Base-by-base conservation (phyloP, 2,797 vertebrate genomes). In the Botia kubotai region DNA sequence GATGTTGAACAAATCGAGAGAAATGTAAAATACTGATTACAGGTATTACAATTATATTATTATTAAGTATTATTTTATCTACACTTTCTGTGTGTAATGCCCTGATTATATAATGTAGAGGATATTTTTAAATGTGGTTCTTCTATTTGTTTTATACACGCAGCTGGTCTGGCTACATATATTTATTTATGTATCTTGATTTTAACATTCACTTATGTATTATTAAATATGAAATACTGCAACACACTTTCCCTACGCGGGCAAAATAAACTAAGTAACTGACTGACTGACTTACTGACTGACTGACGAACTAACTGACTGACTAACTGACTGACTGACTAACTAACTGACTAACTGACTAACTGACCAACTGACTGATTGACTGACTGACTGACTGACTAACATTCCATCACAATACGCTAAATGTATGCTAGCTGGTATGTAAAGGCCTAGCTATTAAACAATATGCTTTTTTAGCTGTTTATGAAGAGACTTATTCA, bases 401-500 rank as follows among this genome's bases (percentile, higher is more conserved):
- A 7, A 8, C 36, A 39, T 11, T 21, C 55, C 13, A 57, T 12
- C 1, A 58, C 8, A 11, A 6, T 39, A 39, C 36, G 36, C 36
- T 39, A 39, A 39, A 6, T 39, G 36, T 39, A 39, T 39, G 7
- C 36, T 39, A 39, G 3, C 12, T 11, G 43, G 7, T 23, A n/a
- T 75, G 36, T 21, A 63, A 39, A 36, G 16, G 19, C 65, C 52
- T 10, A 48, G 11, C 17, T 26, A n/a, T 52, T 66, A 52, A 60
- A 66, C 50, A 69, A 77, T 33, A 33, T 57, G 52, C 75, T 76
- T 76, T 76, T 55, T 53, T 33, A 50, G 50, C 53, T 52, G 43
- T 33, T 75, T 75, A 62, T 23, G 7, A 14, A 43, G 39, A 55
- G 4, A 17, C 52, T 5, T n/a, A 55, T n/a, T n/a, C 21, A 23